Percentiles rank a stretch among this genome's conserved stretches.
phyloP scores from a whole-genome alignment of 2,113 vertebrate species.

The Pavo muticus region DNA sequence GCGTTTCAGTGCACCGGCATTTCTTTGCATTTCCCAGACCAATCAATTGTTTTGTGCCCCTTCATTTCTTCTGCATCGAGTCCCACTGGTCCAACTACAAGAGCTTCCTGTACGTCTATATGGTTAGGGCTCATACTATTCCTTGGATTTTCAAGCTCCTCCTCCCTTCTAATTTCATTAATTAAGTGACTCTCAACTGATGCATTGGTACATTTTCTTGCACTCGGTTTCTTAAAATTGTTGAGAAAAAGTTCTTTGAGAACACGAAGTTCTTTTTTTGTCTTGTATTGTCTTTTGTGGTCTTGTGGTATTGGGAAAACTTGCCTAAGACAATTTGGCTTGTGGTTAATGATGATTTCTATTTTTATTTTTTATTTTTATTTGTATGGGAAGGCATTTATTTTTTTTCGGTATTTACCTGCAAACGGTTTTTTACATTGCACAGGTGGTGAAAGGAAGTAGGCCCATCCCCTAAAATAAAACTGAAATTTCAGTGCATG shows the following conservation, averaged over 20 bases:
- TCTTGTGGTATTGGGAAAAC: background rate
- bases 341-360: background rate
- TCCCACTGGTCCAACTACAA: background rate
- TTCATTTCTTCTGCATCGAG: background rate
- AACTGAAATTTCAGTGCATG: background rate
- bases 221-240: background rate
- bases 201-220: background rate
- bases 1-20: background rate
- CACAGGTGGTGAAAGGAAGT: background rate
- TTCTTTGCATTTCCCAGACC: background rate
- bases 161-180: background rate
- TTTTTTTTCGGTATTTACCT: background rate
- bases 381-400: background rate
- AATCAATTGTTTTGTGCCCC: background rate
- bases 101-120: rapidly evolving
- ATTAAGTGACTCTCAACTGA: rapidly evolving
- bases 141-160: background rate
- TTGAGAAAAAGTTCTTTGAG: background rate
- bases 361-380: background rate
- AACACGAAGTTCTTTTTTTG: background rate
- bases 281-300: background rate
- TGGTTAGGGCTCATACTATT: rapidly evolving
- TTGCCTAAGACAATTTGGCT: background rate
- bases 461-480: background rate
- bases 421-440: background rate